Percentiles rank a stretch among this genome's conserved stretches.
Conservation (phyloP, 23 tunicate species). For the Styela plicata region DNA sequence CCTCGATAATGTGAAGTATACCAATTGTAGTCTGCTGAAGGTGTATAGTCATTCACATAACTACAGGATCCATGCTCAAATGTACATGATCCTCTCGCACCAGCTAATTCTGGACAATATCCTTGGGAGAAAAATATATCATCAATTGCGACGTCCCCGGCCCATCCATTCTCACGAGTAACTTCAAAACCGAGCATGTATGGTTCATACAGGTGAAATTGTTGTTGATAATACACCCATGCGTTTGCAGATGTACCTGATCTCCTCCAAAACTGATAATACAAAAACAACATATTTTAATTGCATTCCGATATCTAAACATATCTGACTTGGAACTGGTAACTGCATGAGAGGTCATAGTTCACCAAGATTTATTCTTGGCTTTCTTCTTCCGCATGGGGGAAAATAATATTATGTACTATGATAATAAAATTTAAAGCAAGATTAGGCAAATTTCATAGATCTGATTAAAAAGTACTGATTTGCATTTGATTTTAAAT, state of each 20-base stretch:
- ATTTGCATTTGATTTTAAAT: no score
- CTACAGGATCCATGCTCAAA: slow-evolving; percentile 70
- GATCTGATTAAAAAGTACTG: no score
- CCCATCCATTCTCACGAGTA: slow-evolving; percentile 49
- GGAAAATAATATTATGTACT: no score
- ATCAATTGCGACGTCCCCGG: slow-evolving; percentile 82
- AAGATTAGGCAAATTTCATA: no score
- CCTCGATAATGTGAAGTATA: background rate
- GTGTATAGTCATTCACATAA: slow-evolving; percentile 39
- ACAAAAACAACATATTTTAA: no score
- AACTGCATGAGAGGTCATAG: no score
- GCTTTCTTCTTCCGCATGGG: no score
- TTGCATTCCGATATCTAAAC: no score
- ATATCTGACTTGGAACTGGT: no score
- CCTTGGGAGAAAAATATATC: slow-evolving; percentile 76
- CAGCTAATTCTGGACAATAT: slow-evolving; percentile 52
- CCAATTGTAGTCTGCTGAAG: slow-evolving; percentile 51
- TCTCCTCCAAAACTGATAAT: slow-evolving; percentile 52
- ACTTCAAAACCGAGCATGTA: slow-evolving; percentile 47
- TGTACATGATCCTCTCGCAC: slow-evolving; percentile 39
- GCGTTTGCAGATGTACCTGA: slow-evolving; percentile 37
- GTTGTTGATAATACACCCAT: slow-evolving; percentile 36
- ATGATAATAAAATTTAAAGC: no score
- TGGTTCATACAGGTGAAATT: slow-evolving; percentile 7
- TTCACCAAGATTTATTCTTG: no score